A percentile compares a stretch with the other conserved stretches of the same genome.
phyloP scores from a whole-genome alignment of 2,797 vertebrate genomes.

The Oreortyx pictus region DNA sequence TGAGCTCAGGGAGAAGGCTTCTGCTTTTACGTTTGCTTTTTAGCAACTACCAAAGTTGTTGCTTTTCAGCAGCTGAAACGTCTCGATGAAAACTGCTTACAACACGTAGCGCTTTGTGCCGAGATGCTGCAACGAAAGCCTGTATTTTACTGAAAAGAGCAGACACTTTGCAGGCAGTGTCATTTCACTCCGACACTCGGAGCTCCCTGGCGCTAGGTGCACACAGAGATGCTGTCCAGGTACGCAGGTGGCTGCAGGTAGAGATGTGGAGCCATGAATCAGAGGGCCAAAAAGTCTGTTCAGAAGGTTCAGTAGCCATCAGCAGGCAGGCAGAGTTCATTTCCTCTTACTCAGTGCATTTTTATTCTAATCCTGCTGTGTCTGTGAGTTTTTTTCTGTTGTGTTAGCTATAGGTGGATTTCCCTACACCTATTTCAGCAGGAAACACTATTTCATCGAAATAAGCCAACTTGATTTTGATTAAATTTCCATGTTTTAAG shows the following conservation, averaged over 20 bases:
- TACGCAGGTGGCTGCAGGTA: background rate
- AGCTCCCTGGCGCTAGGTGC: background rate
- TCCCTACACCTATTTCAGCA: background rate
- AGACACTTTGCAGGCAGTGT: slow-evolving; percentile 23
- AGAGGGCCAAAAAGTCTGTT: background rate
- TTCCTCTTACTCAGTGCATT: background rate
- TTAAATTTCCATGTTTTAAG: slow-evolving; percentile 4
- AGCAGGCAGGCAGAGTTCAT: background rate
- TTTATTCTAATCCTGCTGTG: slow-evolving; percentile 26
- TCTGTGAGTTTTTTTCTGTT: background rate
- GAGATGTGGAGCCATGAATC: background rate
- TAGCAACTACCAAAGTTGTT: background rate
- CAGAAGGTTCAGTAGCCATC: background rate
- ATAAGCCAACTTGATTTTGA: slow-evolving; percentile 17
- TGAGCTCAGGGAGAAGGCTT: background rate
- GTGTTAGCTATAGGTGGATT: background rate
- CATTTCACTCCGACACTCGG: background rate
- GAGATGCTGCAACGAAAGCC: slow-evolving; percentile 8
- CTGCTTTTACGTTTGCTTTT: background rate
- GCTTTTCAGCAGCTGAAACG: slow-evolving; percentile 12
- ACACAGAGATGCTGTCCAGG: background rate
- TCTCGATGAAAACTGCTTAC: slow-evolving; percentile 53
- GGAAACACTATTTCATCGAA: slow-evolving; percentile 1
- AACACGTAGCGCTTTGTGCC: slow-evolving; percentile 35
- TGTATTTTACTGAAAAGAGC: slow-evolving; percentile 15